Conservation (phyloP, 2,888 invertebrate genomes). For the Beris morrisii region DNA sequence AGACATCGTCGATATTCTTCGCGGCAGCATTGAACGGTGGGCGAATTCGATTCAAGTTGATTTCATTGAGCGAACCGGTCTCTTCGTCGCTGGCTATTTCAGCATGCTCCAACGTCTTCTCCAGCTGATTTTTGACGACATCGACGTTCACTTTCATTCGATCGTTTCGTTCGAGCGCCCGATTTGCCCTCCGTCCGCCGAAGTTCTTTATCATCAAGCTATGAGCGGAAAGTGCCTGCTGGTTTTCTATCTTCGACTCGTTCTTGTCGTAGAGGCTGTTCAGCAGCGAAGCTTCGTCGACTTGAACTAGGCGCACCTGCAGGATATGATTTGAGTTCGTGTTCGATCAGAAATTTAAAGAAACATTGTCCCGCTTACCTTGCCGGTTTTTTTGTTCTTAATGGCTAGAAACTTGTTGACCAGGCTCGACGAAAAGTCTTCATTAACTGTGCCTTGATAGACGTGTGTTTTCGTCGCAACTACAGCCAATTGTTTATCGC, state of each 20-base stretch:
- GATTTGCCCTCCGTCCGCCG: constrained; percentile 49
- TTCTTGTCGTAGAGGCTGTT: constrained; percentile 20
- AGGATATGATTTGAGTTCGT: constrained; percentile 40
- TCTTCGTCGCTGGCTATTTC: constrained; percentile 36
- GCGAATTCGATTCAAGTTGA: constrained; percentile 40
- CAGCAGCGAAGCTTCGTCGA: constrained; percentile 28
- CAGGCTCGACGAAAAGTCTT: constrained; percentile 38
- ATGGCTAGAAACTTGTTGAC: constrained; percentile 50
- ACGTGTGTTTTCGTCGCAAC: constrained; percentile 43
- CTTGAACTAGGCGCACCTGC: constrained; percentile 38
- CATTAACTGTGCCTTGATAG: constrained; percentile 45
- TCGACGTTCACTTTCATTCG: constrained; percentile 50
- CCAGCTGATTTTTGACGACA: constrained; percentile 48
- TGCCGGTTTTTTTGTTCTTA: constrained; percentile 49
- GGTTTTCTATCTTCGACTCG: not conserved
- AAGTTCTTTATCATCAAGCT: constrained; percentile 48
- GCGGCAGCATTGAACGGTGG: constrained; percentile 50
- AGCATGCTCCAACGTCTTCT: constrained; percentile 46
- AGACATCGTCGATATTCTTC: constrained; percentile 45
- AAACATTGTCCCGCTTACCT: constrained; percentile 40
- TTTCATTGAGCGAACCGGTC: constrained; percentile 38
- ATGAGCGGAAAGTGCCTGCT: constrained; percentile 31
- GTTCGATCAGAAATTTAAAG: constrained; percentile 25
- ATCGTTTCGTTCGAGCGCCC: constrained; percentile 45
- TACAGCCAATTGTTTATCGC: constrained; percentile 40